Base-by-base conservation (phyloP, 2,888 invertebrate genomes). In the Volucella inflata region DNA sequence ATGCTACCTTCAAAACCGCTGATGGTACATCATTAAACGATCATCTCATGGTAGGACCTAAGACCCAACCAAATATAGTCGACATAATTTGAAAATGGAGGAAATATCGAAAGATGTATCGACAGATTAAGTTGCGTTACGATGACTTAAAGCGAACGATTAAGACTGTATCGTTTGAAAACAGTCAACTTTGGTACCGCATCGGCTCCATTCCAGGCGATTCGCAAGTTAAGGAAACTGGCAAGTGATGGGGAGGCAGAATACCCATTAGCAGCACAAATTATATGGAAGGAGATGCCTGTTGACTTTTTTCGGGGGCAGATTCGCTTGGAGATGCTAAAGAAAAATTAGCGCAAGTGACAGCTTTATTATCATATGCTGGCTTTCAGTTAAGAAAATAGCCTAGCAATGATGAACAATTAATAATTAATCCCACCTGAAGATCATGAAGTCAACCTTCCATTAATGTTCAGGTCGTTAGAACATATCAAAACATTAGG, bases 111-210 rank as follows among this genome's bases (percentile, higher is more conserved):
- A 77, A 77, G 36, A 62, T 70, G 77, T 70, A 62, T 44, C 42
- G 77, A 12, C 77, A 70, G 40, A 70, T 77, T 16, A 30, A 14
- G 14, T 46, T 70, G 11, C 17, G 53, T 9, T 9, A n/a, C 8
- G 21, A 53, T 4, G 51, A 77, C 44, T 6, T 48, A 38, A 46
- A 14, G 42, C 9, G 21, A 76, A 1, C 38, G 38, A 11, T 44
- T 67, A 3, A 50, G 51, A 14, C 10, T 30, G 1, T 76, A 46
- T 55, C 65, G 67, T 10, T 12, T 76, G 44, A 30, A 67, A 0
- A 76, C 76, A 36, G 57, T 76, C 11, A 60, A 67, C 11, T 67
- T 59, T 57, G 59, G 64, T 30, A 74, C 62, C 3, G 16, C 64
- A 12, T 53, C 53, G 10, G 46, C 67, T 57, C 57, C n/a, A n/a